Percentiles rank a stretch among this genome's conserved stretches.
Conservation (phyloP, 2,113 vertebrate species). For the Archilochus colubris region DNA sequence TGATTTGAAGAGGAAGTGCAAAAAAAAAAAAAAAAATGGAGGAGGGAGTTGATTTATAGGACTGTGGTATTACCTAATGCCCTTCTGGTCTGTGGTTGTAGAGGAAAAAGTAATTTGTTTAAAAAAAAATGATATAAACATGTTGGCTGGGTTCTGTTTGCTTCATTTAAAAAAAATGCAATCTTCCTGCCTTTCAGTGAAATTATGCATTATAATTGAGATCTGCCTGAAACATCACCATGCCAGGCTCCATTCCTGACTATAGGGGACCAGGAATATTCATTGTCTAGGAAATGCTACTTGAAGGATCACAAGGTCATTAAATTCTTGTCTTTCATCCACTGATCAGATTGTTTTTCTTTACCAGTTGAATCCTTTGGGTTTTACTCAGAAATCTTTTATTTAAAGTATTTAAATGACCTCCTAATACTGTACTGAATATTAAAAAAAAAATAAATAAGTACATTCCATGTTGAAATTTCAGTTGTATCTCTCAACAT, state of each 20-base stretch:
- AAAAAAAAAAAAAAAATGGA: neutral
- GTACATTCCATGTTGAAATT: constrained; percentile 73
- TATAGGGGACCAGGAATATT: neutral
- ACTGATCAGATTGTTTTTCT: constrained; percentile 26
- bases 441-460: constrained; percentile 77
- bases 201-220: neutral
- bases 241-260: neutral
- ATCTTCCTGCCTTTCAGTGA: neutral
- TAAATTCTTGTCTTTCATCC: constrained; percentile 16
- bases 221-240: neutral
- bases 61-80: neutral
- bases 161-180: neutral
- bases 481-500: neutral
- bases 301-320: neutral
- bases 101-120: neutral
- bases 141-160: neutral
- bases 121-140: neutral
- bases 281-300: neutral
- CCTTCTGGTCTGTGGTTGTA: neutral
- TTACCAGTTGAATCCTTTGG: constrained; percentile 3
- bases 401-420: constrained; percentile 76
- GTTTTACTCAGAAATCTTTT: constrained; percentile 50
- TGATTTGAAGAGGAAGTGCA: neutral
- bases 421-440: constrained; percentile 77
- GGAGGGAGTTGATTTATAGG: neutral